phyloP scores from a whole-genome alignment of 2,113 vertebrate species.

The Scalopus aquaticus region DNA sequence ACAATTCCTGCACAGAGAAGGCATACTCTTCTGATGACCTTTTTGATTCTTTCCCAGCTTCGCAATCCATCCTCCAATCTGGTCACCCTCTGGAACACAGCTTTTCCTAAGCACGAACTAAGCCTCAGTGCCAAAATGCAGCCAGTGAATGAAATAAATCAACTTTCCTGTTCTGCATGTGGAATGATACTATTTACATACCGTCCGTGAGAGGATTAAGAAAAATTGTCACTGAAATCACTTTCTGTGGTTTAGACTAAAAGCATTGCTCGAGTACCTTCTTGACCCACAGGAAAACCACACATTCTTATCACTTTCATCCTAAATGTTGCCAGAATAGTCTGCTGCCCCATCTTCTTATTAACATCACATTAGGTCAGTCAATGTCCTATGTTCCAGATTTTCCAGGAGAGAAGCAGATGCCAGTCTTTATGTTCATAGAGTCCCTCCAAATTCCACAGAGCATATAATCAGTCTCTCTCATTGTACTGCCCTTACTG shows the following conservation, averaged over 20 bases:
- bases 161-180: not conserved
- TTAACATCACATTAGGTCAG: not conserved
- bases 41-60: not conserved
- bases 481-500: not conserved
- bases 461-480: fast-evolving
- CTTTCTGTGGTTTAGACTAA: not conserved
- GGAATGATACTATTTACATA: not conserved
- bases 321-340: not conserved
- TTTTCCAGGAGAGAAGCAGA: not conserved
- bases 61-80: not conserved
- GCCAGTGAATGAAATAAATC: not conserved
- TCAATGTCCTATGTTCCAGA: not conserved
- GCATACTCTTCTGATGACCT: not conserved
- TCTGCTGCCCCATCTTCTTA: not conserved
- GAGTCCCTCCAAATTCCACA: not conserved
- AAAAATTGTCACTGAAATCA: not conserved
- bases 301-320: too few relatives aligned
- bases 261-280: not conserved
- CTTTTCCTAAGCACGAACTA: not conserved
- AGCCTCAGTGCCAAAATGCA: not conserved
- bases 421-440: not conserved
- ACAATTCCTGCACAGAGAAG: too few relatives aligned
- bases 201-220: not conserved
- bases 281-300: not conserved
- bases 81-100: not conserved